Evolutionary conservation across 2,797 vertebrate genomes (phyloP).

Genomic region (Hylomyscus alleni): DNA sequence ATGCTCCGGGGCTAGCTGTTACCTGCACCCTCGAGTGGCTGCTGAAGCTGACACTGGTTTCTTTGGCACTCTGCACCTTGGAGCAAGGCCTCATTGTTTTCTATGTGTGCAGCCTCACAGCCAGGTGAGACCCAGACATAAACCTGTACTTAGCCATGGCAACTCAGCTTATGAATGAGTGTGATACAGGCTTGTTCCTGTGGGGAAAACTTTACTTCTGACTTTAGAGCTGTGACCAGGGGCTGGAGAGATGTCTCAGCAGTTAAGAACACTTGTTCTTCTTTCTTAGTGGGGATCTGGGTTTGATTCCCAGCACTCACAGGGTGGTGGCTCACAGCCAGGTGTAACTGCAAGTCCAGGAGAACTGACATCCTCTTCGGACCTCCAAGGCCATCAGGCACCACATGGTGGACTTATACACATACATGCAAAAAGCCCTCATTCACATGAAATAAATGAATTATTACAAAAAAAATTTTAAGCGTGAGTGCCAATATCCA

Average conservation of each 20-base stretch:
- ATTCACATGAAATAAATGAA: not conserved
- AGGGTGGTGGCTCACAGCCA: not conserved
- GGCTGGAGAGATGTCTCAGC: not conserved
- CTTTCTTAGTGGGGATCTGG: not conserved
- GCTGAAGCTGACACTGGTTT: not conserved
- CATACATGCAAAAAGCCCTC: not conserved
- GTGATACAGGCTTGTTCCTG: constrained; percentile 9
- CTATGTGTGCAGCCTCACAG: not conserved
- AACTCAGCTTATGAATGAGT: not conserved
- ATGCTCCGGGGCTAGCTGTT: accelerated
- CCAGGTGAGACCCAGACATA: constrained; percentile 53
- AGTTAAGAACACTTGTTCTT: not conserved
- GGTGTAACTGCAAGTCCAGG: not conserved
- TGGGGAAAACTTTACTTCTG: not conserved
- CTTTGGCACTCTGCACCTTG: not conserved
- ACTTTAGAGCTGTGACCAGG: not conserved
- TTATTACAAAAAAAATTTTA: not conserved
- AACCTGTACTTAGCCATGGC: constrained; percentile 32
- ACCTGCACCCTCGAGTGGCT: not conserved
- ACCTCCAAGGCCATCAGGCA: not conserved
- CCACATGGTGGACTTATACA: not conserved
- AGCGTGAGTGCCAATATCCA: not conserved
- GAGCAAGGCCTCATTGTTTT: constrained; percentile 17
- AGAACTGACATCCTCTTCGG: not conserved
- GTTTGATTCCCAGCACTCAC: not conserved